Evolutionary conservation across 1,140 invertebrate genomes (phyloP).

Genomic region (Micrasema minimum): DNA sequence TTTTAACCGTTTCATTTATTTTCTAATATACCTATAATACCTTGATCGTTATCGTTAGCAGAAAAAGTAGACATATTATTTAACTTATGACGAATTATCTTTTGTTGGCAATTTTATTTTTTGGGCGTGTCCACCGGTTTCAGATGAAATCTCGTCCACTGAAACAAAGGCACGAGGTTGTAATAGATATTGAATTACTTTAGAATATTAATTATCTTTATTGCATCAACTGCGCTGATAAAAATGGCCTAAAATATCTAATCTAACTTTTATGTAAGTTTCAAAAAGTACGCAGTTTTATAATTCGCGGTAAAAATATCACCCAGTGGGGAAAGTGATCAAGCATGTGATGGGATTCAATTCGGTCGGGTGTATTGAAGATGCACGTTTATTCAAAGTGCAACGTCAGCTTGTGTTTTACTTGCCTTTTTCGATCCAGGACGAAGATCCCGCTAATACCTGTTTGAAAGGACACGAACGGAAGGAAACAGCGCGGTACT

Average conservation of each 20-base stretch:
- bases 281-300: too few species aligned
- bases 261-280: too few species aligned
- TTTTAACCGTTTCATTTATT: background rate
- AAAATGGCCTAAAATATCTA: too few species aligned
- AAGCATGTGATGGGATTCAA: background rate
- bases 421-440: conserved; percentile 1
- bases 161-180: conserved; percentile 12
- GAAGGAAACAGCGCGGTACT: conserved; percentile 16
- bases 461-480: conserved; percentile 27
- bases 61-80: too few species aligned
- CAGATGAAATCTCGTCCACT: background rate
- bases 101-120: conserved; percentile 4
- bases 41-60: too few species aligned
- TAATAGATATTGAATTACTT: background rate
- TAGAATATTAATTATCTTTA: too few species aligned
- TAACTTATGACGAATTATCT: too few species aligned
- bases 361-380: background rate
- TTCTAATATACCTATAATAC: too few species aligned
- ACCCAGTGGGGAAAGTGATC: conserved; percentile 1
- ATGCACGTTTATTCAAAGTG: background rate
- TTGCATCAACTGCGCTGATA: too few species aligned
- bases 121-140: conserved; percentile 16
- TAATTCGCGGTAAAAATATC: background rate
- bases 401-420: background rate
- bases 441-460: conserved; percentile 28